Conservation (phyloP, 2,113 vertebrate species). For the Rutilus rutilus region DNA sequence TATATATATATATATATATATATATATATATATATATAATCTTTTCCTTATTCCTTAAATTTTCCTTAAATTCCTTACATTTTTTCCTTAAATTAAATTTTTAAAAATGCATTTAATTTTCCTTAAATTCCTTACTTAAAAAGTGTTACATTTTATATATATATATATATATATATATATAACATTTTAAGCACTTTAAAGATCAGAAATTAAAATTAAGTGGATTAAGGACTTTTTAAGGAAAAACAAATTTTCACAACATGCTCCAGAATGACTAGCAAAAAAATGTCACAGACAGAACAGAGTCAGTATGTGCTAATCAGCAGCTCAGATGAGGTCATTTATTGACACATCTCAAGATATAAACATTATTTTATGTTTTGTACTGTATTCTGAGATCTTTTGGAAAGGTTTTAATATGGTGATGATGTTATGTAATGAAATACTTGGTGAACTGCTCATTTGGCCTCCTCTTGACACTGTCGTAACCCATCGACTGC, state of each 20-base stretch:
- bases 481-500: constrained; percentile 23
- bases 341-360: neutral
- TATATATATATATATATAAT: too few species aligned
- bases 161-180: too few species aligned
- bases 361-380: neutral
- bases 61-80: too few species aligned
- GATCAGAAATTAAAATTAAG: neutral
- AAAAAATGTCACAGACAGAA: neutral
- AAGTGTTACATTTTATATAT: too few species aligned
- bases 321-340: neutral
- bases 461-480: neutral
- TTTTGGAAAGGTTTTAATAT: neutral
- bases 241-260: too few species aligned
- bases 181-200: neutral
- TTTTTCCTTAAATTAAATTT: too few species aligned
- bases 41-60: too few species aligned
- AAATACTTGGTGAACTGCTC: neutral
- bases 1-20: too few species aligned
- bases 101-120: too few species aligned
- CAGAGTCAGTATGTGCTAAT: neutral
- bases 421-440: neutral
- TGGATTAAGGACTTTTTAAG: too few species aligned
- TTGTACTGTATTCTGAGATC: neutral
- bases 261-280: neutral
- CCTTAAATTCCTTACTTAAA: too few species aligned